Conservation (phyloP, 1,140 invertebrate species). For the Drosophila lacteicornis region DNA sequence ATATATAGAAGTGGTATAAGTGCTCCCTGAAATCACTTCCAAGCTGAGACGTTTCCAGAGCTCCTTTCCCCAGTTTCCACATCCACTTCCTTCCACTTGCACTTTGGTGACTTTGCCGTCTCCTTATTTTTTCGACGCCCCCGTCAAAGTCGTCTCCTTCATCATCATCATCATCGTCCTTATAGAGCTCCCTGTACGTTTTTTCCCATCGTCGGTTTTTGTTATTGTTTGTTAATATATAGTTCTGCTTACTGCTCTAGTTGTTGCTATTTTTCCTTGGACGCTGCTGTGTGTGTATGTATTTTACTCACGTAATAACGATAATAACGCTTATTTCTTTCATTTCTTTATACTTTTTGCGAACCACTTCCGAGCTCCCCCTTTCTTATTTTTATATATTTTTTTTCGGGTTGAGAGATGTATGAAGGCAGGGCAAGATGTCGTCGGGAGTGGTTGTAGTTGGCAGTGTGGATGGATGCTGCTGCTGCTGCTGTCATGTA, state of each 20-base stretch:
- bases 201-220: conserved; percentile 25
- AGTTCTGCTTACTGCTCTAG: conserved; percentile 39
- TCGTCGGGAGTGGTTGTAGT: conserved; percentile 26
- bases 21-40: conserved; percentile 76
- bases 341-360: conserved; percentile 56
- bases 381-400: conserved; percentile 14
- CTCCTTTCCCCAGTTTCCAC: conserved; percentile 1
- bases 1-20: conserved; percentile 66
- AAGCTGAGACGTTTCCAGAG: conserved; percentile 28
- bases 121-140: conserved; percentile 33
- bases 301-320: conserved; percentile 67
- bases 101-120: conserved; percentile 65
- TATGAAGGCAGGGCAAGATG: conserved; percentile 17
- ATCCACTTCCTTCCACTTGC: conserved; percentile 37
- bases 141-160: conserved; percentile 31
- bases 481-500: conserved; percentile 52
- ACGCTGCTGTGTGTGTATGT: conserved; percentile 43
- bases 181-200: conserved; percentile 9
- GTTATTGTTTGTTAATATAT: conserved; percentile 68
- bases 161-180: conserved; percentile 4
- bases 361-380: conserved; percentile 52
- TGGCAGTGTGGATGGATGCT: conserved; percentile 20
- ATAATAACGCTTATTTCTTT: conserved; percentile 69
- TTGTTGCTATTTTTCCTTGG: conserved; percentile 26
- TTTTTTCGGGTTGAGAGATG: conserved; percentile 10